A percentile compares a stretch with the other conserved stretches of the same genome.
These are phyloP conservation scores for Yponomeuta cagnagella DNA, from an alignment of 2,888 invertebrate genomes.

Conservation along the genomic window DNA sequence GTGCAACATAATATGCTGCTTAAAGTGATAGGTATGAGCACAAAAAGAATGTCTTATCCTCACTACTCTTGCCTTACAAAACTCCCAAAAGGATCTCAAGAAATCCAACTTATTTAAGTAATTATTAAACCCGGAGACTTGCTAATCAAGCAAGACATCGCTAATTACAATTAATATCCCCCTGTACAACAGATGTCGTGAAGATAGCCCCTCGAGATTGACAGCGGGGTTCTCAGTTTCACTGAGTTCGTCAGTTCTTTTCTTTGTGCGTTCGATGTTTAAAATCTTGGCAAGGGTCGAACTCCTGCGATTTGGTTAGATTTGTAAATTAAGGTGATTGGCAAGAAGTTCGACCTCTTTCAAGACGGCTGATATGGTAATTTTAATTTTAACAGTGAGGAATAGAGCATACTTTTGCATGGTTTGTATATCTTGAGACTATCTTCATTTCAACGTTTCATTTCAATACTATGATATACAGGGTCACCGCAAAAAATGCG, in stretches of 20 bases:
- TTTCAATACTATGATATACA: too few relatives aligned
- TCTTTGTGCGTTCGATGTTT: slow-evolving; percentile 18
- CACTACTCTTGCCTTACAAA: neutral
- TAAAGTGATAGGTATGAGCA: too few relatives aligned
- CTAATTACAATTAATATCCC: slow-evolving; percentile 45
- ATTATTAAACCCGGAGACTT: slow-evolving; percentile 47
- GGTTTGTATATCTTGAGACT: too few relatives aligned
- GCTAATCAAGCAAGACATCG: slow-evolving; percentile 45
- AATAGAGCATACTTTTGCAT: too few relatives aligned
- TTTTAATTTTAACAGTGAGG: neutral
- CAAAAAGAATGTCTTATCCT: neutral
- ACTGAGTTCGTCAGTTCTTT: slow-evolving; percentile 7
- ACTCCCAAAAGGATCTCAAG: slow-evolving; percentile 12
- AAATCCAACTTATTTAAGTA: slow-evolving; percentile 42
- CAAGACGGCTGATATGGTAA: neutral
- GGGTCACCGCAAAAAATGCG: too few relatives aligned
- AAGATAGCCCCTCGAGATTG: slow-evolving; percentile 21
- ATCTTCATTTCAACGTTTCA: too few relatives aligned
- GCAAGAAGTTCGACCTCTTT: neutral
- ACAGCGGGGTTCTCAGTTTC: slow-evolving; percentile 14
- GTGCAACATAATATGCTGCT: too few relatives aligned
- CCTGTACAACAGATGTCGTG: slow-evolving; percentile 20
- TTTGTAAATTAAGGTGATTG: neutral
- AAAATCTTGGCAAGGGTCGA: slow-evolving; percentile 9
- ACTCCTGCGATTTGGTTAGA: slow-evolving; percentile 17